Evolutionary conservation across 2,888 invertebrate genomes (phyloP).

Genomic region (Eustalomyia histrio): DNA sequence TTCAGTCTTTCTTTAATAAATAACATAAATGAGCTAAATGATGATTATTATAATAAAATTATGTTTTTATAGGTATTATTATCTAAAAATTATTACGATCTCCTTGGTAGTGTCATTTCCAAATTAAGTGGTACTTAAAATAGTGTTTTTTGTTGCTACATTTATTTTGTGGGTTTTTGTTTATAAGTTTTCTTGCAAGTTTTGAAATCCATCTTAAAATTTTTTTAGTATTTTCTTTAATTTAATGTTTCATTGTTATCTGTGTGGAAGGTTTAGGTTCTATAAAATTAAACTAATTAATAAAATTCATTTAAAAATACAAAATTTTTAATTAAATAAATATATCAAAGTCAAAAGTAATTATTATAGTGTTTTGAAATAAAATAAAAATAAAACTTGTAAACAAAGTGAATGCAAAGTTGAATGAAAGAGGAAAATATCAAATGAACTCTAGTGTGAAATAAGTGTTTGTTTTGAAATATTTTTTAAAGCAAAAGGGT

Average conservation of each 20-base stretch:
- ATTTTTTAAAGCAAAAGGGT: constrained; percentile 1
- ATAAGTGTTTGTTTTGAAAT: background rate
- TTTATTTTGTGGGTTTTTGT: background rate
- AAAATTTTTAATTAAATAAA: background rate
- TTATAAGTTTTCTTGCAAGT: no score
- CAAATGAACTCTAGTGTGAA: background rate
- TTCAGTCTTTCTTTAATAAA: no score
- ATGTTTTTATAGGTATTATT: no score
- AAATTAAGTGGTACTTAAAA: background rate
- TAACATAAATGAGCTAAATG: no score
- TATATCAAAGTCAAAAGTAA: background rate
- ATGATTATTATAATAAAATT: no score
- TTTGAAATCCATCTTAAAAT: no score
- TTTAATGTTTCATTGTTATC: background rate
- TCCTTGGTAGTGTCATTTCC: background rate
- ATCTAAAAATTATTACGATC: background rate
- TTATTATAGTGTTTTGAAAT: background rate
- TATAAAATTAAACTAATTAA: no score
- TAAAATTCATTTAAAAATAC: background rate
- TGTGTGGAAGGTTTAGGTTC: background rate
- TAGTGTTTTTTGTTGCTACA: background rate
- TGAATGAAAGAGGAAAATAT: background rate
- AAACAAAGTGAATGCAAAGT: background rate
- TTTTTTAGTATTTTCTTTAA: no score
- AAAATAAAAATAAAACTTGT: background rate